These are phyloP conservation scores for Protula sp. DNA, from an alignment of 2,888 invertebrate species.

Conservation along the genomic window DNA sequence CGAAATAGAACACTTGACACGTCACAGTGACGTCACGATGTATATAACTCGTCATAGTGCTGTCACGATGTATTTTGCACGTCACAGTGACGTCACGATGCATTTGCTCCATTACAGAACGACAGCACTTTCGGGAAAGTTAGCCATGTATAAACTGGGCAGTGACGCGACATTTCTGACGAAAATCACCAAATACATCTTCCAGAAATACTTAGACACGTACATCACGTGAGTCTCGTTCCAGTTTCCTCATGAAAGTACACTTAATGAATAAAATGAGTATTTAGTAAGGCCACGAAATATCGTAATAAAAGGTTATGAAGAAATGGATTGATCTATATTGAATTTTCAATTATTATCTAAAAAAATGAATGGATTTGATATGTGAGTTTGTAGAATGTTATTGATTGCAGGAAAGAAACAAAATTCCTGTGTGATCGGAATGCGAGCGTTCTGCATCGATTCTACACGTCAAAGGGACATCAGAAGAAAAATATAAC, in stretches of 20 bases:
- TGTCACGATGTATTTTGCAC: not conserved
- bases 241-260: too few relatives aligned
- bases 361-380: too few relatives aligned
- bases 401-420: too few relatives aligned
- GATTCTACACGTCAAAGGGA: constrained; percentile 85
- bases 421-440: constrained; percentile 65
- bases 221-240: constrained; percentile 60
- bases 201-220: constrained; percentile 68
- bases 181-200: constrained; percentile 75
- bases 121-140: constrained; percentile 67
- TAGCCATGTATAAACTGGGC: constrained; percentile 71
- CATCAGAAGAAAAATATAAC: constrained; percentile 92
- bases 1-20: too few relatives aligned
- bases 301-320: too few relatives aligned
- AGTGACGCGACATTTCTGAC: constrained; percentile 72
- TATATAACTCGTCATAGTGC: too few relatives aligned
- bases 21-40: too few relatives aligned
- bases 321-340: too few relatives aligned
- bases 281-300: too few relatives aligned
- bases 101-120: constrained; percentile 58
- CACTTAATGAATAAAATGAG: too few relatives aligned
- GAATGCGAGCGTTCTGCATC: constrained; percentile 68
- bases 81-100: not conserved
- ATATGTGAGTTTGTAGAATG: too few relatives aligned
- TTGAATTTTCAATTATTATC: too few relatives aligned